Conservation (phyloP, 2,888 invertebrate genomes). For the Cryptosula pallasiana region DNA sequence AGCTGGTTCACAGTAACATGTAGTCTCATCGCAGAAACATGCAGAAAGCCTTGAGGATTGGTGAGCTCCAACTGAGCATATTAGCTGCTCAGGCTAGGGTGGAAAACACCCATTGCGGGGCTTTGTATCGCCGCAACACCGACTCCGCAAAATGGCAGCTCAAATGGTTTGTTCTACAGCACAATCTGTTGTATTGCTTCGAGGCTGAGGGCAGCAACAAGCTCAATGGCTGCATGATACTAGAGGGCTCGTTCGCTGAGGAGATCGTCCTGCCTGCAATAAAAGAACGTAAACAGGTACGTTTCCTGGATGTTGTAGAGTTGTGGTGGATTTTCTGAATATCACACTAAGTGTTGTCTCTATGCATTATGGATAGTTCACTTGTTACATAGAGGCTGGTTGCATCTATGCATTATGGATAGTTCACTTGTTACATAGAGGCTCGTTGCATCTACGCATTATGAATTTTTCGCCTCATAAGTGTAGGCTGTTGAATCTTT, state of each 20-base stretch:
- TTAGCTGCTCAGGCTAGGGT: slow-evolving; percentile 79
- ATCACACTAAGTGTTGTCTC: too few species aligned
- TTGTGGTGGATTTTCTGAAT: too few species aligned
- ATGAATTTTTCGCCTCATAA: too few species aligned
- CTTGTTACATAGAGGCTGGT: too few species aligned
- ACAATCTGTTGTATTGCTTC: slow-evolving; percentile 87
- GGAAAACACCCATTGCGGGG: slow-evolving; percentile 76
- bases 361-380: too few species aligned
- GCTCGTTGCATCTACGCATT: too few species aligned
- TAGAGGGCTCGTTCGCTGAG: slow-evolving; percentile 75
- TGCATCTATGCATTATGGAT: too few species aligned
- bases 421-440: too few species aligned
- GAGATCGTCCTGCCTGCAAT: slow-evolving; percentile 9
- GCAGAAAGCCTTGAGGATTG: slow-evolving; percentile 77
- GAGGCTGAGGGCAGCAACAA: slow-evolving; percentile 73
- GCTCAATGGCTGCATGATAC: slow-evolving; percentile 75
- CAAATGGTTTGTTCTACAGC: slow-evolving; percentile 57
- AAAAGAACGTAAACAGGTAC: background rate
- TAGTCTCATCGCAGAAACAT: too few species aligned
- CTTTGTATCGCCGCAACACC: slow-evolving; percentile 76
- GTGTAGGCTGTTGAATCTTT: too few species aligned
- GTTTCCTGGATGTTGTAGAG: too few species aligned
- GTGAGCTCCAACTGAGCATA: slow-evolving; percentile 74
- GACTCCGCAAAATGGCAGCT: slow-evolving; percentile 82
- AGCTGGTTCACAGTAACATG: too few species aligned